phyloP scores from a whole-genome alignment of 2,888 invertebrate genomes.

The Alitta virens region DNA sequence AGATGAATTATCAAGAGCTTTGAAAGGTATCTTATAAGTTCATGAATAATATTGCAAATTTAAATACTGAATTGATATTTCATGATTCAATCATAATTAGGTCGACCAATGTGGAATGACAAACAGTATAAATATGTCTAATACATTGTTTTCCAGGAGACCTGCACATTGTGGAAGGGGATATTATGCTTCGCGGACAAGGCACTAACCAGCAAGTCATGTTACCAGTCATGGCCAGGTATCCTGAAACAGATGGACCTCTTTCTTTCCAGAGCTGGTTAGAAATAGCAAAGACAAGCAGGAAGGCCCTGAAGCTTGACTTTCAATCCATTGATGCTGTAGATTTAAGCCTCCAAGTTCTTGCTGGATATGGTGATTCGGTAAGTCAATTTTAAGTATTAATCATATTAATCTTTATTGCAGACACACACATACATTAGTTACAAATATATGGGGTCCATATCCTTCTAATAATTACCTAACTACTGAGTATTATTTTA shows the following conservation, averaged over 20 bases:
- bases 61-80: too few relatives aligned
- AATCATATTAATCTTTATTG: too few relatives aligned
- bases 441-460: too few relatives aligned
- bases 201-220: slow-evolving; percentile 56
- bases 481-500: too few relatives aligned
- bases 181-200: slow-evolving; percentile 66
- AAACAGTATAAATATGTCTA: not conserved
- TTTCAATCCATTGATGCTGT: slow-evolving; percentile 79
- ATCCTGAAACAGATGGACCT: slow-evolving; percentile 72
- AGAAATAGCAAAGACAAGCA: slow-evolving; percentile 60
- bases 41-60: too few relatives aligned
- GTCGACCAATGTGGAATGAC: not conserved
- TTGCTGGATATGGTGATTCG: slow-evolving; percentile 38
- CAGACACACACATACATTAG: too few relatives aligned
- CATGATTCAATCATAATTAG: not conserved
- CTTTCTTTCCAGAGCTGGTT: slow-evolving; percentile 74
- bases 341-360: slow-evolving; percentile 52
- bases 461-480: too few relatives aligned
- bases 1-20: slow-evolving; percentile 64
- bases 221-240: slow-evolving; percentile 84
- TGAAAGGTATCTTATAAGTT: slow-evolving; percentile 55
- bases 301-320: slow-evolving; percentile 82
- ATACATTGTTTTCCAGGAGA: slow-evolving; percentile 60
- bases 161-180: slow-evolving; percentile 81
- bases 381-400: slow-evolving; percentile 26